Evolutionary conservation across 1,140 invertebrate genomes (phyloP).

Genomic region (Heliconius melpomene): DNA sequence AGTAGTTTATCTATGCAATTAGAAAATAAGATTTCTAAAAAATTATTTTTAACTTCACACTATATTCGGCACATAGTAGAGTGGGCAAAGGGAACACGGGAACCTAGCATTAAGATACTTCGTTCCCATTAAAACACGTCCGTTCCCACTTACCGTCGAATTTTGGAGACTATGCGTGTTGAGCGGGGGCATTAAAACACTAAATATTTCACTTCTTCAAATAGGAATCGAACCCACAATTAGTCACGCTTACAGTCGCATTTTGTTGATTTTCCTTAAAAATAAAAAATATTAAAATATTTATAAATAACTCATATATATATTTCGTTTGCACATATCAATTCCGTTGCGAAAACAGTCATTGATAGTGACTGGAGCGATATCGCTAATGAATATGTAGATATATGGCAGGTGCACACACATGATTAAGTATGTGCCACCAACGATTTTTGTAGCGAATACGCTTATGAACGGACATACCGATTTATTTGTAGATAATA

Average conservation of each 20-base stretch:
- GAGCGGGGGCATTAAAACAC: no score
- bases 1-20: background rate
- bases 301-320: background rate
- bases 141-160: no score
- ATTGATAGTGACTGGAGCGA: conserved; percentile 69
- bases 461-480: conserved; percentile 57
- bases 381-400: conserved; percentile 74
- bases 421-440: conserved; percentile 76
- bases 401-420: conserved; percentile 62
- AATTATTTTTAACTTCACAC: background rate
- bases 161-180: no score
- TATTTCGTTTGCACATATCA: conserved; percentile 36
- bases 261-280: no score
- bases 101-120: no score
- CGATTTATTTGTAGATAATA: conserved; percentile 54
- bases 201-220: no score
- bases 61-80: no score
- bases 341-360: conserved; percentile 64
- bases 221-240: no score
- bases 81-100: no score
- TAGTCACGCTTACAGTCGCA: no score
- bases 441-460: conserved; percentile 71
- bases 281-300: background rate
- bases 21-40: background rate
- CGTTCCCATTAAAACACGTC: no score